Percentiles rank a stretch among this genome's conserved stretches.
Conservation (phyloP, 2,113 vertebrate species). For the Nyctibius bracteatus region DNA sequence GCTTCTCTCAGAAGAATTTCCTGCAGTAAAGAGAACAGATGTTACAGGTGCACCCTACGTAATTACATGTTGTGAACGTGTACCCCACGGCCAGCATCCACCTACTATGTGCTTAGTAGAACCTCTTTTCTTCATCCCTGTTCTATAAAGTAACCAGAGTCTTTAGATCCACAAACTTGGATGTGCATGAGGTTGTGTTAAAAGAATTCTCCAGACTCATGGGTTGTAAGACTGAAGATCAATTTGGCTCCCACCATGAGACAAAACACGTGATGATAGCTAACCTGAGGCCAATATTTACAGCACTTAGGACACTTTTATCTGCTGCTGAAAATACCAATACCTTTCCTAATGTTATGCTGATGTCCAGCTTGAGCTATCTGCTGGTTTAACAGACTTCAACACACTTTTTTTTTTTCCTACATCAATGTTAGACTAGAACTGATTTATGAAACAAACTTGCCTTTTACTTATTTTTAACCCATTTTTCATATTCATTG, state of each 20-base stretch:
- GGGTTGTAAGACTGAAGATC: not conserved
- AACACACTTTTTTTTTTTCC: not conserved
- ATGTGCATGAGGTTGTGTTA: not conserved
- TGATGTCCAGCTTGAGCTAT: conserved; percentile 39
- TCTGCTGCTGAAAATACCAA: not conserved
- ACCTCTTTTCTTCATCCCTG: not conserved
- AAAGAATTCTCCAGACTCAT: not conserved
- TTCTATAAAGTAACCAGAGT: not conserved
- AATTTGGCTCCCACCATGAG: not conserved
- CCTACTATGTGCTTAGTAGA: not conserved
- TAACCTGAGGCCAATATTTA: not conserved
- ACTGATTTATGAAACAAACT: conserved; percentile 73
- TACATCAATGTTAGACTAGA: conserved; percentile 34
- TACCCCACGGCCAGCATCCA: not conserved
- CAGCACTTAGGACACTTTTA: not conserved
- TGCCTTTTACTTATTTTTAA: conserved; percentile 73
- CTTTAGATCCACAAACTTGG: not conserved
- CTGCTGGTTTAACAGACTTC: conserved; percentile 37
- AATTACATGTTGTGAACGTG: not conserved
- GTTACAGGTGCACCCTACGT: not conserved
- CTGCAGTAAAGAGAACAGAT: not conserved
- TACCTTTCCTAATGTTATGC: not conserved
- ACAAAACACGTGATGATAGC: not conserved
- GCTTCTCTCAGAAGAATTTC: conserved; percentile 18
- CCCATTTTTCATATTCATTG: conserved; percentile 80